Conservation (phyloP, 2,797 vertebrate genomes). For the Cuniculus paca region DNA sequence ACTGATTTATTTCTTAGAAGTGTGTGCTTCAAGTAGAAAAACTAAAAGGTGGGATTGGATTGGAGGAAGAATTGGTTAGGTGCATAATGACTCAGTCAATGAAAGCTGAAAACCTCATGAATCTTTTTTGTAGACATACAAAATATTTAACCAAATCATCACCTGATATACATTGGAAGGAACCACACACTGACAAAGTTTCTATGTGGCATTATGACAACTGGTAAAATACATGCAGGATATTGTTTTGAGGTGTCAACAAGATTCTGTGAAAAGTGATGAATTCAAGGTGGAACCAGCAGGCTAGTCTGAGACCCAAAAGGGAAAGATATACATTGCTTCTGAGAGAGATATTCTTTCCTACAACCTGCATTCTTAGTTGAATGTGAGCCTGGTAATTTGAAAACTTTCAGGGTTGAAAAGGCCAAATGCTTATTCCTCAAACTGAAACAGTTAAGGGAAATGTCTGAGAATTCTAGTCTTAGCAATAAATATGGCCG, state of each 20-base stretch:
- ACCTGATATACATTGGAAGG: not conserved
- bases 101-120: constrained; percentile 8
- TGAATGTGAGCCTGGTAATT: not conserved
- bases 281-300: constrained; percentile 5
- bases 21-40: not conserved
- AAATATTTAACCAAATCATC: constrained; percentile 19
- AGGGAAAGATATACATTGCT: not conserved
- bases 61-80: not conserved
- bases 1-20: not conserved
- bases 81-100: not conserved
- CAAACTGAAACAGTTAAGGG: constrained; percentile 55
- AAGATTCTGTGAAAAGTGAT: constrained; percentile 52
- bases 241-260: not conserved
- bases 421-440: not conserved
- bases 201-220: not conserved
- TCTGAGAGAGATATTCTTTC: not conserved
- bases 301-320: not conserved
- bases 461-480: constrained; percentile 52
- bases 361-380: not conserved
- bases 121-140: not conserved
- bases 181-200: not conserved
- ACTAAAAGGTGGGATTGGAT: not conserved
- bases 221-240: not conserved
- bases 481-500: constrained; percentile 61
- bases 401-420: constrained; percentile 47